Conservation (phyloP, 2,113 vertebrate genomes). For the Chascanopsetta lugubris region DNA sequence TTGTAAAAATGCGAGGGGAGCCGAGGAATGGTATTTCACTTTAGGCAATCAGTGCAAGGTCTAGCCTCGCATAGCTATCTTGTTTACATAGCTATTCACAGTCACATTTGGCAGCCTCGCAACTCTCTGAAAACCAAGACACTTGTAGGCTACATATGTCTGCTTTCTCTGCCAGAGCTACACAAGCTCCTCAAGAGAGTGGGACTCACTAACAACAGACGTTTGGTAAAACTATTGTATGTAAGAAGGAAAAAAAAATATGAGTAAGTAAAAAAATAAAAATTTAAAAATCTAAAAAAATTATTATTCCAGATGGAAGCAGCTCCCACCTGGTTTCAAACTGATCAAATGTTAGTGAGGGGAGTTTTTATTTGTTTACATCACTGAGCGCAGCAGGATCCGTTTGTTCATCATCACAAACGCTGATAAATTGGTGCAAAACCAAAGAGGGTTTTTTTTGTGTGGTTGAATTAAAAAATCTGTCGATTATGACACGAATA, state of each 20-base stretch:
- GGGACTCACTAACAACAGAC: conserved; percentile 61
- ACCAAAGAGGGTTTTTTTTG: background rate
- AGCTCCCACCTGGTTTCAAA: conserved; percentile 65
- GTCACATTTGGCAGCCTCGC: conserved; percentile 72
- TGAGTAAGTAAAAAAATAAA: conserved; percentile 55
- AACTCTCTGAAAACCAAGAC: conserved; percentile 71
- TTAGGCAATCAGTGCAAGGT: conserved; percentile 68
- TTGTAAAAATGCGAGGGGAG: conserved; percentile 68
- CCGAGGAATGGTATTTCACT: conserved; percentile 71
- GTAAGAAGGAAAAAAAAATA: conserved; percentile 27
- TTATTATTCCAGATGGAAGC: conserved; percentile 69
- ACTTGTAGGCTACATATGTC: conserved; percentile 74
- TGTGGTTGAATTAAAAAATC: too few relatives aligned
- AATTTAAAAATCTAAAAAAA: too few relatives aligned
- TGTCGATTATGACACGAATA: background rate
- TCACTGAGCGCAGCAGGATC: conserved; percentile 6
- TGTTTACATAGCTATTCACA: conserved; percentile 79
- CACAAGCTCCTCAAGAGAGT: conserved; percentile 68
- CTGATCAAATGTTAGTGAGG: conserved; percentile 50
- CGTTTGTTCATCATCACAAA: conserved; percentile 23
- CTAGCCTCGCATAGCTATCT: conserved; percentile 69
- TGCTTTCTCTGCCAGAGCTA: conserved; percentile 71
- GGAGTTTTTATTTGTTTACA: conserved; percentile 24
- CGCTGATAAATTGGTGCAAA: conserved; percentile 7
- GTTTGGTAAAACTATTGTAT: conserved; percentile 63